phyloP scores from a whole-genome alignment of 1,140 invertebrate species.

The Trigoniulus corallinus region DNA sequence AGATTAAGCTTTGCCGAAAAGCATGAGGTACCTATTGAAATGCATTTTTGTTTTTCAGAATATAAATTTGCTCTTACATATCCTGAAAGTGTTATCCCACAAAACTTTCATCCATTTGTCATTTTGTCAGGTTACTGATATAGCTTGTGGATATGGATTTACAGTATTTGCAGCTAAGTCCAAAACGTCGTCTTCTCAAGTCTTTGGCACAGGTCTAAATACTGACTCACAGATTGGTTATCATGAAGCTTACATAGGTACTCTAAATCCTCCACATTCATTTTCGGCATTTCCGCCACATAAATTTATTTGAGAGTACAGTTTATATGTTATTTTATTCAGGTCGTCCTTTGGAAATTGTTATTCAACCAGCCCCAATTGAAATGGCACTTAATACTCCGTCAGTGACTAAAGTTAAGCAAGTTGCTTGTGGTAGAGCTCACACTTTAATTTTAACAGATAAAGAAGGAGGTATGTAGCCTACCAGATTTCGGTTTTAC shows the following conservation, averaged over 20 bases:
- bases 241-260: neutral
- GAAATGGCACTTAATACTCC: conserved; percentile 43
- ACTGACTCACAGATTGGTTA: conserved; percentile 78
- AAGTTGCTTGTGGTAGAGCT: conserved; percentile 64
- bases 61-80: too few species aligned
- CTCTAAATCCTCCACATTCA: too few species aligned
- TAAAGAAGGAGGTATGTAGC: conserved; percentile 43
- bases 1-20: neutral
- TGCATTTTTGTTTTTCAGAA: too few species aligned
- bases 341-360: conserved; percentile 46
- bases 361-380: conserved; percentile 59
- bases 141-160: conserved; percentile 82
- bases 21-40: neutral
- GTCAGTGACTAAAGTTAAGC: conserved; percentile 31
- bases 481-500: too few species aligned
- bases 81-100: neutral
- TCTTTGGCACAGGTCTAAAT: conserved; percentile 82
- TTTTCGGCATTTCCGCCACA: too few species aligned
- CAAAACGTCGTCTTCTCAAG: conserved; percentile 30
- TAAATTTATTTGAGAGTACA: too few species aligned
- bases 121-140: conserved; percentile 38
- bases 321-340: conserved; percentile 9
- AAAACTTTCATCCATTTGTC: neutral
- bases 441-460: conserved; percentile 67
- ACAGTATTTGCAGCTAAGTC: conserved; percentile 56